phyloP scores from a whole-genome alignment of 2,797 vertebrate species.

The Sandelia bainsii region DNA sequence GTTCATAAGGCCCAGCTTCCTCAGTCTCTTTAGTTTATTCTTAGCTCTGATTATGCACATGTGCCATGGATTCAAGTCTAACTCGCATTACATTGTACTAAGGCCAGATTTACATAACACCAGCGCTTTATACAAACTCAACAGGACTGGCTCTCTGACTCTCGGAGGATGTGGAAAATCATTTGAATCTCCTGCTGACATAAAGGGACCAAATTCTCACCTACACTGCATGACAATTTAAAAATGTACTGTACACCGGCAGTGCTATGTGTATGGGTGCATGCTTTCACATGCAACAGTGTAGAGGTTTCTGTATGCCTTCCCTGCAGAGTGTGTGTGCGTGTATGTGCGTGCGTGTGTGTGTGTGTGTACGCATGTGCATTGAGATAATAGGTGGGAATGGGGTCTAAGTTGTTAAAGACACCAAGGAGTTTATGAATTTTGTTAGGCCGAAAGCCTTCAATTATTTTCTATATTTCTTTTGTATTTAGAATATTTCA shows the following conservation, averaged over 20 bases:
- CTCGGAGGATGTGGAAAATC: constrained; percentile 50
- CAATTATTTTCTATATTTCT: constrained; percentile 61
- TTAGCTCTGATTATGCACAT: constrained; percentile 56
- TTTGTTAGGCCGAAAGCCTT: constrained; percentile 54
- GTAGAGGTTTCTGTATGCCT: constrained; percentile 59
- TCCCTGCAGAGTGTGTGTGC: constrained; percentile 21
- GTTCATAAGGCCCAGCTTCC: constrained; percentile 30
- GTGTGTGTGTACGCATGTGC: constrained; percentile 2
- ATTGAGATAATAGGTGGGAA: constrained; percentile 3
- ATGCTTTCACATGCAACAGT: constrained; percentile 59
- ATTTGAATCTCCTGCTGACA: constrained; percentile 57
- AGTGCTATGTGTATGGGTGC: constrained; percentile 45
- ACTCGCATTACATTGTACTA: constrained; percentile 34
- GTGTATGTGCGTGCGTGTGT: constrained; percentile 24
- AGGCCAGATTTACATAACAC: constrained; percentile 55
- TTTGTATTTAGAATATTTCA: constrained; percentile 67
- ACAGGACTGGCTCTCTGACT: constrained; percentile 53
- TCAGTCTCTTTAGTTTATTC: constrained; percentile 48
- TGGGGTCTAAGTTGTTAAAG: constrained; percentile 27
- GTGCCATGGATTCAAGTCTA: constrained; percentile 46
- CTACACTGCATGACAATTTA: constrained; percentile 55
- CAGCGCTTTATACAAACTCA: constrained; percentile 40
- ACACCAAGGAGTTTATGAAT: constrained; percentile 45
- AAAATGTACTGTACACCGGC: constrained; percentile 42
- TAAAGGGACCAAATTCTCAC: constrained; percentile 72